Evolutionary conservation across 2,113 vertebrate species (phyloP), one percentile per base, ranked within the genome.

Genomic region (Chloebia gouldiae): DNA sequence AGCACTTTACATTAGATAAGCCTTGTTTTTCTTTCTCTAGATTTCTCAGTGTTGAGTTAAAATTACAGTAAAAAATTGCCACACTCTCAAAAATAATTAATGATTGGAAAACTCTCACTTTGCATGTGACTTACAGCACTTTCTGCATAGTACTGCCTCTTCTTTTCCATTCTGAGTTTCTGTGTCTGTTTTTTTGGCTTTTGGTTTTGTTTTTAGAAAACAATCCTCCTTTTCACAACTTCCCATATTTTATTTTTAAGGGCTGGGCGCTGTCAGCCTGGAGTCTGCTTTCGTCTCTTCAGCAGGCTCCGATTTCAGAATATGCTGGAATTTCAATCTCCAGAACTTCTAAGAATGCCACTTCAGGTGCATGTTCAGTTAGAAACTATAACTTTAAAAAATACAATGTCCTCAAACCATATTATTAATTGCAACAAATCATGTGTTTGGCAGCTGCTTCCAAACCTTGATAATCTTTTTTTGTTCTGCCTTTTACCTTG

Each of bases 281-380:
- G 99, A 65, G 94, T 99, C 69, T 99, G 99, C 96, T 99, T 99
- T 80, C 98, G 95, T 88, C 98, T 99, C 61, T 99, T 98, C 97
- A 99, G 99, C 96, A 98, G 96, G 88, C 98, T 99, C 39, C 96
- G 98, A 39, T 99, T 99, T 97, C 98, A 98, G 90, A 99, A 98
- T 96, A 99, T 99, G 99, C 92, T 98, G 97, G 99, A 99, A 94
- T 99, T 98, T 95, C 99, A 99, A 97, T 98, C 99, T 65, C 99
- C 99, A n/a, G 99, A 99, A 96, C 98, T 99, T 92, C 96, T 99
- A 77, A 98, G 99, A 81, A 99, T 99, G 99, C 99, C 99, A 2
- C 97, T 99, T 57, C 99, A 99, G 99, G 99, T 99, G 96, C 42
- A 51, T 33, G 11, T 92, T 93, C 56, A 61, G 10, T 91, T 82